Conservation (phyloP, 2,888 invertebrate genomes). For the Thera britannica region DNA sequence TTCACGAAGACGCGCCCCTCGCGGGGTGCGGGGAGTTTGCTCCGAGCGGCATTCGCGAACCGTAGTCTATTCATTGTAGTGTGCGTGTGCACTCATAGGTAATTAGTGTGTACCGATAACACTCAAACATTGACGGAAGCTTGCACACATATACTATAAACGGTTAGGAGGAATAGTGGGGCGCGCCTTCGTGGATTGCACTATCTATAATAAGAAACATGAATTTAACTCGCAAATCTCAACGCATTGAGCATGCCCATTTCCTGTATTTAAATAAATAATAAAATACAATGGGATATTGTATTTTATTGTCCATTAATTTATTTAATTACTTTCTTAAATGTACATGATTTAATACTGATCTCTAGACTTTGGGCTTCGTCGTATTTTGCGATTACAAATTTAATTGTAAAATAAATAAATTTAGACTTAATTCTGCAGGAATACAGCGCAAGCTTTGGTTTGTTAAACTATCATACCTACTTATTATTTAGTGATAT, state of each 20-base stretch:
- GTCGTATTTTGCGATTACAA: conserved; percentile 13
- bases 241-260: conserved; percentile 24
- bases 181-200: no score
- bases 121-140: no score
- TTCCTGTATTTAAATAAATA: neutral
- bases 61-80: no score
- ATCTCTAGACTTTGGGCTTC: conserved; percentile 7
- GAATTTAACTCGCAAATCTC: conserved; percentile 6
- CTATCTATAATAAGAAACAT: conserved; percentile 1
- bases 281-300: no score
- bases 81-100: no score
- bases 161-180: no score
- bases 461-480: conserved; percentile 8
- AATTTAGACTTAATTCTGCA: conserved; percentile 12
- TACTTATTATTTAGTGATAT: conserved; percentile 11
- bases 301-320: neutral
- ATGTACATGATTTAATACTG: conserved; percentile 2
- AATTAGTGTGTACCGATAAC: no score
- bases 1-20: no score
- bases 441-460: conserved; percentile 39
- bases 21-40: no score
- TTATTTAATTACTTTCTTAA: neutral
- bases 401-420: conserved; percentile 10
- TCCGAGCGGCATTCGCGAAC: no score
- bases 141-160: no score